phyloP scores from a whole-genome alignment of 2,797 vertebrate genomes.

The Margarornis squamiger region DNA sequence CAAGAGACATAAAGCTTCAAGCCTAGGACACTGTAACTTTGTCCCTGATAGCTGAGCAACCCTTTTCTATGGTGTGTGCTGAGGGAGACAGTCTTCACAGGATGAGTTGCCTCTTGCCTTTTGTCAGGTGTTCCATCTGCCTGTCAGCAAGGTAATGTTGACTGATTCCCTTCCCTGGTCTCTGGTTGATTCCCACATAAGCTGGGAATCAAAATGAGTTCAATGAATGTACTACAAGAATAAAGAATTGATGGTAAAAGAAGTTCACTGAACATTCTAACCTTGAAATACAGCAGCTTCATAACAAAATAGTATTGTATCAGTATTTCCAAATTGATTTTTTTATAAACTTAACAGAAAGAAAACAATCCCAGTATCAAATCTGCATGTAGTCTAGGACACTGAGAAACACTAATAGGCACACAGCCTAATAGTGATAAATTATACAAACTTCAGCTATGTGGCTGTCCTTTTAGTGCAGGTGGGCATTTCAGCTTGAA shows the following conservation, averaged over 20 bases:
- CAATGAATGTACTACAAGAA: not conserved
- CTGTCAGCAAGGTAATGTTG: not conserved
- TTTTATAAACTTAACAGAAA: not conserved
- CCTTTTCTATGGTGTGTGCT: not conserved
- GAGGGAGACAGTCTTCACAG: not conserved
- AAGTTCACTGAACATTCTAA: not conserved
- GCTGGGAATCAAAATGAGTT: not conserved
- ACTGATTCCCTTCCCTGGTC: not conserved
- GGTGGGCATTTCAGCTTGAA: not conserved
- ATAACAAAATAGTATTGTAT: not conserved
- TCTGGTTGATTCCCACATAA: not conserved
- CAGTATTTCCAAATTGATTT: not conserved
- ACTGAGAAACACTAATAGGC: not conserved
- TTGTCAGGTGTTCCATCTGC: not conserved
- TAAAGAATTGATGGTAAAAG: not conserved
- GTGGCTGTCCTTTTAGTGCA: not conserved
- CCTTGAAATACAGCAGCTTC: not conserved
- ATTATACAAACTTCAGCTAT: not conserved
- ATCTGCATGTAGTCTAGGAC: not conserved
- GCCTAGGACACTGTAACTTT: not conserved
- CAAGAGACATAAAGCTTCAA: not conserved
- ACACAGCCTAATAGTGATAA: not conserved
- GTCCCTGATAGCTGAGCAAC: not conserved
- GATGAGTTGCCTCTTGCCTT: not conserved
- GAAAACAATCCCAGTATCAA: not conserved